Percentiles rank a stretch among this genome's conserved stretches.
These are phyloP conservation scores for Vicugna pacos DNA, from an alignment of 2,113 vertebrate genomes.

Conservation along the genomic window DNA sequence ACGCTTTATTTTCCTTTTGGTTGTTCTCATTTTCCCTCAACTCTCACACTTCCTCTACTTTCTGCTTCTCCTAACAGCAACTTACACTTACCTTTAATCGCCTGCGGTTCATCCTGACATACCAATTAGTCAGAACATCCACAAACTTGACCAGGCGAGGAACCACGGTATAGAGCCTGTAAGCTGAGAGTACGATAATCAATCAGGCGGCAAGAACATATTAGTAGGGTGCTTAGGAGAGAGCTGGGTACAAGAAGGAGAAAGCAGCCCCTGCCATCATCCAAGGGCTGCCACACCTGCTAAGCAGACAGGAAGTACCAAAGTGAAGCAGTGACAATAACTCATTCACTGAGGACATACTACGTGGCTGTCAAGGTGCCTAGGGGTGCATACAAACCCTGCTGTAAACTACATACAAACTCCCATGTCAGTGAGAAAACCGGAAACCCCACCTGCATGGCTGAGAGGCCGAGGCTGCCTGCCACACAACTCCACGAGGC, in stretches of 20 bases:
- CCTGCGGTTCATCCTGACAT: conserved; percentile 97
- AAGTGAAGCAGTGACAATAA: background rate
- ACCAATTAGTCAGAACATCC: conserved; percentile 99
- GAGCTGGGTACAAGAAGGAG: background rate
- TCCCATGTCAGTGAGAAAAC: background rate
- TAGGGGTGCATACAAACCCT: background rate
- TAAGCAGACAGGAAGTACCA: background rate
- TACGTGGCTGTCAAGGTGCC: accelerated
- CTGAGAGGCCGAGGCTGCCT: background rate
- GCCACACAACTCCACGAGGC: background rate
- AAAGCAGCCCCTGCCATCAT: background rate
- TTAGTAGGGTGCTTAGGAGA: too few species aligned
- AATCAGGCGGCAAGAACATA: background rate
- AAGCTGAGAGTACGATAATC: conserved; percentile 87
- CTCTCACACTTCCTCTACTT: background rate
- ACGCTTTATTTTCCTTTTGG: background rate
- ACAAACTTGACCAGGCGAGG: conserved; percentile 98
- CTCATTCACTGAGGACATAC: background rate
- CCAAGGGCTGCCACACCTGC: too few species aligned
- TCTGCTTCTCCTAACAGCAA: background rate
- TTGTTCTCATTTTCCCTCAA: background rate
- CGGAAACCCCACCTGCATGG: background rate
- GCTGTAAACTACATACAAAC: background rate
- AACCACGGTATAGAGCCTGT: conserved; percentile 97
- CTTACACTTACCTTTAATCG: conserved; percentile 93